These are phyloP conservation scores for Coenonympha glycerion DNA, from an alignment of 2,888 invertebrate genomes.

Conservation along the genomic window DNA sequence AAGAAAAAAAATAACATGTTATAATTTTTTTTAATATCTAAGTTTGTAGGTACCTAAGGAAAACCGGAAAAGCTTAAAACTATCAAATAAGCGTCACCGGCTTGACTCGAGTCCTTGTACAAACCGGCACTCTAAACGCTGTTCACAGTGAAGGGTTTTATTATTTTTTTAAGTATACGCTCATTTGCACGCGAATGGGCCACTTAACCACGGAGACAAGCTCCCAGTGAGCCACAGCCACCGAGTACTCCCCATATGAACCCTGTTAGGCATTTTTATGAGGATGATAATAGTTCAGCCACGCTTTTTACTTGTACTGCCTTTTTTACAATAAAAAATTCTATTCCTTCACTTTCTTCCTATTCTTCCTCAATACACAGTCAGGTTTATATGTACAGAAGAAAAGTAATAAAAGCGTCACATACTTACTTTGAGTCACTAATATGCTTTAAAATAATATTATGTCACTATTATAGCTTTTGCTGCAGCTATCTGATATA, in stretches of 20 bases:
- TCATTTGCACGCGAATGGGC: conserved; percentile 77
- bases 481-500: no score
- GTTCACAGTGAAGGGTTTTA: conserved; percentile 63
- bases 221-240: conserved; percentile 47
- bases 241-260: conserved; percentile 54
- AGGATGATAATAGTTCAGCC: conserved; percentile 63
- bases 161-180: conserved; percentile 74
- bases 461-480: no score
- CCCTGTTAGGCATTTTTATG: conserved; percentile 65
- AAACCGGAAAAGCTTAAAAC: conserved; percentile 22
- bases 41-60: not conserved
- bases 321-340: no score
- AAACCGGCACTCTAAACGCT: conserved; percentile 26
- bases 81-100: conserved; percentile 21
- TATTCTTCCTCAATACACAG: no score
- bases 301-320: conserved; percentile 68
- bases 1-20: no score
- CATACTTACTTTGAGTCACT: no score
- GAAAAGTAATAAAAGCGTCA: no score
- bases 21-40: no score
- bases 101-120: conserved; percentile 23
- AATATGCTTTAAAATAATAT: no score
- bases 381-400: no score
- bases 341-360: no score
- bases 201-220: conserved; percentile 74